Evolutionary conservation across 2,113 vertebrate genomes (phyloP).

Genomic region (Anoura caudifer): DNA sequence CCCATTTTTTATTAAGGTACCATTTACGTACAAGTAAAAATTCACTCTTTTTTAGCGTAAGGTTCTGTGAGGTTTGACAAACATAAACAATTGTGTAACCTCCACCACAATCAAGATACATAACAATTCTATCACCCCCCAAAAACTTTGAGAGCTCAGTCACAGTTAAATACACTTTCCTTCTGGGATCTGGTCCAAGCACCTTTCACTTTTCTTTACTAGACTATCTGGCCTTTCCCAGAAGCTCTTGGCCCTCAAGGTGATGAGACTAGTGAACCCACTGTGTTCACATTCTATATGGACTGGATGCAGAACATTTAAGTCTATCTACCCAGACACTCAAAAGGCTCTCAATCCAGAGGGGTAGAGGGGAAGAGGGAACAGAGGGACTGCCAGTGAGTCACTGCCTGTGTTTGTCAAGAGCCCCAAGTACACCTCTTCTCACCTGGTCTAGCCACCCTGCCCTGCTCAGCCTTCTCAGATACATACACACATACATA

Average conservation of each 20-base stretch:
- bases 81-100: not conserved
- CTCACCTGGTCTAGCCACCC: not conserved
- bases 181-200: slow-evolving; percentile 41
- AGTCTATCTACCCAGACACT: not conserved
- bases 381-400: not conserved
- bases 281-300: slow-evolving; percentile 17
- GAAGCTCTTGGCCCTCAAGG: slow-evolving; percentile 35
- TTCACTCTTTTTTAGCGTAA: not conserved
- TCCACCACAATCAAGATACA: not conserved
- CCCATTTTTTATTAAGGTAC: not conserved
- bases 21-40: not conserved
- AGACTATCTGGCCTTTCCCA: slow-evolving; percentile 49
- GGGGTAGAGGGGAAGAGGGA: no score
- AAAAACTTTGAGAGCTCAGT: not conserved
- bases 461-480: not conserved
- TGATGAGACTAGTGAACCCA: slow-evolving; percentile 23
- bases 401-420: not conserved
- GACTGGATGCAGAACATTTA: not conserved
- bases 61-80: slow-evolving; percentile 5
- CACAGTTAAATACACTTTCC: slow-evolving; percentile 45
- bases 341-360: not conserved
- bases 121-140: not conserved
- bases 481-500: not conserved
- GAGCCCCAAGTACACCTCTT: not conserved
- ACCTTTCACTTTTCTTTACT: not conserved